A percentile compares a stretch with the other conserved stretches of the same genome.
phyloP scores from a whole-genome alignment of 2,113 vertebrate genomes.

The Sturnira hondurensis region DNA sequence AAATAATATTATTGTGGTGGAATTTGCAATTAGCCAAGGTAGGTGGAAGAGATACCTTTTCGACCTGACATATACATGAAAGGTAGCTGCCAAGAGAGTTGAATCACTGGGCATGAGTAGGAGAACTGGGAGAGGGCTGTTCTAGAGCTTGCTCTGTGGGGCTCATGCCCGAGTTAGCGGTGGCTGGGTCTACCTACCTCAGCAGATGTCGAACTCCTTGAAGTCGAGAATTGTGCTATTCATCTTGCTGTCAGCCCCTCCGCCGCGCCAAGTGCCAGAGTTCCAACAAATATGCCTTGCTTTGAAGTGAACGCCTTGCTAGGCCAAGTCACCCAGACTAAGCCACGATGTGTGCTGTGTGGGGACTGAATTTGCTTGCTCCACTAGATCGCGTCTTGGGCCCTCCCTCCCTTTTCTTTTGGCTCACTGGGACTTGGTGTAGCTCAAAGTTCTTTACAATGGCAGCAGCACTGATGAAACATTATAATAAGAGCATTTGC shows the following conservation, averaged over 20 bases:
- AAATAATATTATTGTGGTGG: not conserved
- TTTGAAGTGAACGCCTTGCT: not conserved
- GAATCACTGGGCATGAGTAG: not conserved
- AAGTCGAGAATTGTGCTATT: not conserved
- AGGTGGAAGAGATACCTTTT: not conserved
- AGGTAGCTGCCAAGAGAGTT: not conserved
- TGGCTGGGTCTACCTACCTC: not conserved
- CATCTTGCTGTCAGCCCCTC: not conserved
- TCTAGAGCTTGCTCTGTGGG: not conserved
- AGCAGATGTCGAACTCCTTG: not conserved
- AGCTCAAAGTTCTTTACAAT: not conserved
- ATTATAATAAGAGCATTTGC: not conserved
- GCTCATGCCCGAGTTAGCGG: not conserved
- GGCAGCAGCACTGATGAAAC: not conserved
- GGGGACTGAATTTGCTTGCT: not conserved
- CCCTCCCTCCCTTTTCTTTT: not conserved
- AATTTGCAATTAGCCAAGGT: not conserved
- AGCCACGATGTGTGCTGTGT: not conserved
- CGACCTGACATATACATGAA: not conserved
- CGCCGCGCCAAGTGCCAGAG: not conserved
- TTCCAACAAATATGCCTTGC: not conserved
- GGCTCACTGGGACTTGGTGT: not conserved
- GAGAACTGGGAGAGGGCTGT: not conserved
- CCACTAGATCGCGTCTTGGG: not conserved
- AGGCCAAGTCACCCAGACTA: not conserved